Evolutionary conservation across 2,797 vertebrate genomes (phyloP).

Genomic region (Micropoecilia bifurca): DNA sequence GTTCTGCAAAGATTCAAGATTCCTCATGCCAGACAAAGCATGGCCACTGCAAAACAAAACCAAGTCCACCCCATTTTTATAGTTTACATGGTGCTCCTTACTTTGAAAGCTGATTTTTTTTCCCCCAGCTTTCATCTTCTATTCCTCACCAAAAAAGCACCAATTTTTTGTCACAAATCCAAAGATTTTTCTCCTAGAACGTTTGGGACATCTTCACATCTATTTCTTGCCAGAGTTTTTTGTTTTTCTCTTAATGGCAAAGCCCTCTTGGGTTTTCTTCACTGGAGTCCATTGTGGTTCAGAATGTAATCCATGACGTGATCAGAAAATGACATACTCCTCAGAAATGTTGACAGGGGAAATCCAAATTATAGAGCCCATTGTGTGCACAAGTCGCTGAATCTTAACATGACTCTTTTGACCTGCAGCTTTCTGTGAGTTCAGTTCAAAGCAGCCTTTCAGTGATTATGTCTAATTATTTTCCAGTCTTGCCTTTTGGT

Average conservation of each 20-base stretch:
- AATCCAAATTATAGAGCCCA: background rate
- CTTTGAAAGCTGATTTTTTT: background rate
- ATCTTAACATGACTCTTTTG: conserved; percentile 41
- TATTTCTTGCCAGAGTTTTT: background rate
- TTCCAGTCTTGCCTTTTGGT: conserved; percentile 14
- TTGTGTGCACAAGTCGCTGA: conserved; percentile 16
- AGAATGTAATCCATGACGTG: background rate
- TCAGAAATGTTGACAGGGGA: background rate
- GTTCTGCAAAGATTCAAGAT: background rate
- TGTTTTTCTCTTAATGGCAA: background rate
- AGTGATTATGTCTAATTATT: conserved; percentile 26
- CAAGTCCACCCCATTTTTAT: background rate
- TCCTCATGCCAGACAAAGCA: conserved; percentile 1
- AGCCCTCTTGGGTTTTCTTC: background rate
- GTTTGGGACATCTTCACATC: background rate
- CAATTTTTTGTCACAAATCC: background rate
- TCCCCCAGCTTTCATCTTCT: background rate
- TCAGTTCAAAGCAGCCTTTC: conserved; percentile 14
- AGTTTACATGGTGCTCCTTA: background rate
- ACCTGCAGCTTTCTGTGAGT: conserved; percentile 25
- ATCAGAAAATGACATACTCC: background rate
- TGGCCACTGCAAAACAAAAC: background rate
- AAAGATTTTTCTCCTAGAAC: background rate
- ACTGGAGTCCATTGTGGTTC: background rate
- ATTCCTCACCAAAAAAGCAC: background rate